phyloP scores from a whole-genome alignment of 2,797 vertebrate genomes.

The Myotis planiceps region DNA sequence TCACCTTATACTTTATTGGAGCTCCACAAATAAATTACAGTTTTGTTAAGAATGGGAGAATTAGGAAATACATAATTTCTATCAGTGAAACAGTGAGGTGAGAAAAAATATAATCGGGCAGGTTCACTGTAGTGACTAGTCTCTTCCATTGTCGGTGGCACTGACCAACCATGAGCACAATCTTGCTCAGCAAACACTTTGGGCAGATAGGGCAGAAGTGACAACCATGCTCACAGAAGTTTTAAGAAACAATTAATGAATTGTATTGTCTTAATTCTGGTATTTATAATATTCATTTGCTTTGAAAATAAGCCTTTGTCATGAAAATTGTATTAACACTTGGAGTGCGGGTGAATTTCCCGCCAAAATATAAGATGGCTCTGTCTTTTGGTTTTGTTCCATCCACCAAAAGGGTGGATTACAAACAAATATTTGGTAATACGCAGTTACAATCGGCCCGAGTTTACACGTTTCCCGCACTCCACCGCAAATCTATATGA shows the following conservation, averaged over 20 bases:
- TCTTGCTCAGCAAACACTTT: not conserved
- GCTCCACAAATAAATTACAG: conserved; percentile 3
- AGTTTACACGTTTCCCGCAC: no score
- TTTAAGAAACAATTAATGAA: not conserved
- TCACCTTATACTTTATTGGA: not conserved
- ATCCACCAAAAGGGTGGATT: no score
- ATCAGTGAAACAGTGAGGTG: not conserved
- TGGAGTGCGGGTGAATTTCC: no score
- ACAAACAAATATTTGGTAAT: no score
- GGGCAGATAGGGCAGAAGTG: not conserved
- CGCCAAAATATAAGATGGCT: no score
- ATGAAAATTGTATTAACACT: conserved; percentile 20
- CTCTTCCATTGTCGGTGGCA: not conserved
- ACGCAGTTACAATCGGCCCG: no score
- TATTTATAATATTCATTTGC: not conserved
- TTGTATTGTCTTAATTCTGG: not conserved
- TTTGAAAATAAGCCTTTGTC: conserved; percentile 44
- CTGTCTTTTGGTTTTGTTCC: no score
- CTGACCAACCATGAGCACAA: not conserved
- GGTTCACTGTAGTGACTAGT: not conserved
- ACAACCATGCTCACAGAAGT: not conserved
- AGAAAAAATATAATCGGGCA: not conserved
- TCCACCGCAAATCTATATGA: no score
- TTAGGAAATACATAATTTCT: not conserved
- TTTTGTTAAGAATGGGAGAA: conserved; percentile 45